Base-by-base conservation (phyloP, 2,797 vertebrate species). In the Etheostoma perlongum region DNA sequence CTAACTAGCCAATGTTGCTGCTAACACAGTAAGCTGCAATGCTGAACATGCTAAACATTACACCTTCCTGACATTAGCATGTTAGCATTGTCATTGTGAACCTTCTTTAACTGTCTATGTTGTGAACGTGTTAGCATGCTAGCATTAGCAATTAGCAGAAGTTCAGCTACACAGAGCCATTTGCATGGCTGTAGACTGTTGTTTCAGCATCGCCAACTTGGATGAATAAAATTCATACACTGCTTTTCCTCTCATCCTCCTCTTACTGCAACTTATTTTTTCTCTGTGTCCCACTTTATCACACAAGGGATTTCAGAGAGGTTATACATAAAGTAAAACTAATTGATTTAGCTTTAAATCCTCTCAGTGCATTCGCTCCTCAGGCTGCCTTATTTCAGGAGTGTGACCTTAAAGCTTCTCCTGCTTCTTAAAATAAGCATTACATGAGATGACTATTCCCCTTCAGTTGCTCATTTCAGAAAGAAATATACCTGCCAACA, bases 261-360 rank as follows among this genome's bases (percentile, higher is more conserved):
- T 61, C 60, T 66, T 42, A 40, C 11, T 13, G 48, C 40, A 30
- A 62, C 55, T 53, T 36, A 21, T 16, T 49, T 27, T 58, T 61
- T 69, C 55, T 33, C 49, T 18, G 33, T 6, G 57, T 69, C 65
- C 73, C 51, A 46, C 15, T 86, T 84, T 58, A 78, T 78, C 69
- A 65, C 61, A 62, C 48, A 60, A 78, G 61, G 63, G 53, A 72
- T 72, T 81, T 51, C 13, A 13, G 27, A 49, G 75, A 83, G 42
- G 72, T 76, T 83, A 25, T 11, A 49, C 76, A 71, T 65, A 13
- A 79, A 75, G 67, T 76, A 25, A 55, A 21, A 60, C 69, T 82
- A 90, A 85, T 85, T 87, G 77, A 81, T 87, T 90, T 78, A 23
- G 48, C 48, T 67, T 61, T 53, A 83, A 86, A 82, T 81, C 76